phyloP scores from a whole-genome alignment of 2,888 invertebrate genomes.

The Sminthurinus aureus region DNA sequence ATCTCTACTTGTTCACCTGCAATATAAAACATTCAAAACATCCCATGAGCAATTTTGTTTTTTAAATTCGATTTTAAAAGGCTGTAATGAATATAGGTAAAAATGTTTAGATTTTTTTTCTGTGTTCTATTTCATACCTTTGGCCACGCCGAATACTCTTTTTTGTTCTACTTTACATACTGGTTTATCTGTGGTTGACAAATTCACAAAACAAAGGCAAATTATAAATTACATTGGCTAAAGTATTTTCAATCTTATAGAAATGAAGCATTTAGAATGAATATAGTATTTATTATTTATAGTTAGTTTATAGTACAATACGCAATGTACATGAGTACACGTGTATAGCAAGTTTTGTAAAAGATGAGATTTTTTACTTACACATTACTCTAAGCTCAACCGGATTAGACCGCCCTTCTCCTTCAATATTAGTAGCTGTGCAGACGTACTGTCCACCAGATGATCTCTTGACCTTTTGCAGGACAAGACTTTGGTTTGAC shows the following conservation, averaged over 20 bases:
- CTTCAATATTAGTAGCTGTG: slow-evolving; percentile 84
- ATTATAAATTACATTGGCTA: too few relatives aligned
- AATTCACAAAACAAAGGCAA: slow-evolving; percentile 10
- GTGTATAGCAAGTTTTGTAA: too few relatives aligned
- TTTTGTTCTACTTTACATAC: slow-evolving; percentile 79
- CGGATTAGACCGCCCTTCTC: slow-evolving; percentile 83
- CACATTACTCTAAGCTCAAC: slow-evolving; percentile 88
- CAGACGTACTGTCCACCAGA: slow-evolving; percentile 89
- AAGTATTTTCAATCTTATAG: neutral
- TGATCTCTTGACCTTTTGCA: slow-evolving; percentile 79
- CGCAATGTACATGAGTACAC: too few relatives aligned
- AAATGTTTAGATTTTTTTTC: too few relatives aligned
- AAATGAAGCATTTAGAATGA: neutral
- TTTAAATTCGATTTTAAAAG: too few relatives aligned
- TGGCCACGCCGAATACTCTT: slow-evolving; percentile 82
- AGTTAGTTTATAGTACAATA: too few relatives aligned
- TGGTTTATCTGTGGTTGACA: slow-evolving; percentile 75
- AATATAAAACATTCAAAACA: too few relatives aligned
- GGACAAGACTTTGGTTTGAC: slow-evolving; percentile 80
- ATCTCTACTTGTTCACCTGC: slow-evolving; percentile 77
- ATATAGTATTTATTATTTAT: too few relatives aligned
- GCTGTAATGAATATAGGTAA: too few relatives aligned
- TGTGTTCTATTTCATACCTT: slow-evolving; percentile 63
- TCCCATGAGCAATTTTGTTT: too few relatives aligned
- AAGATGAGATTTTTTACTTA: slow-evolving; percentile 74